phyloP scores from a whole-genome alignment of 2,113 vertebrate genomes.

The Eptesicus fuscus region DNA sequence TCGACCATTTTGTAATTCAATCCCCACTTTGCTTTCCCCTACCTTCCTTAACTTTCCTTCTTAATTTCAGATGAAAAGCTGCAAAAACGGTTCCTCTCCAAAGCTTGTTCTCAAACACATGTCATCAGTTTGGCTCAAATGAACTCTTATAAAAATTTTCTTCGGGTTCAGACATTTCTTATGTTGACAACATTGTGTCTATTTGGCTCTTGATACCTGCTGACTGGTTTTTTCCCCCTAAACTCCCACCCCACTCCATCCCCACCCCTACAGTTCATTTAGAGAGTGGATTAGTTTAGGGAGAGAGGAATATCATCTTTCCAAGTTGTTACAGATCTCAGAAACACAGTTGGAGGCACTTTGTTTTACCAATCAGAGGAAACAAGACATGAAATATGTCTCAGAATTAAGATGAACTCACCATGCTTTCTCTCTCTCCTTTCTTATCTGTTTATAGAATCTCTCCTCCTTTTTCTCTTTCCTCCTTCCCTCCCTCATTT shows the following conservation, averaged over 20 bases:
- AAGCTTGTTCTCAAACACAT: not conserved
- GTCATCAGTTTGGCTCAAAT: not conserved
- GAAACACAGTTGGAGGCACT: not conserved
- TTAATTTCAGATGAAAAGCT: not conserved
- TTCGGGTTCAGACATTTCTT: not conserved
- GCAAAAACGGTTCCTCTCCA: not conserved
- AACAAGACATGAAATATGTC: not conserved
- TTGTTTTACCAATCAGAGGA: not conserved
- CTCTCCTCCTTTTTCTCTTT: not conserved
- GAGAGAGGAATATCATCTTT: not conserved
- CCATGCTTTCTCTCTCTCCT: not conserved
- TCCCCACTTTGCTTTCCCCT: not conserved
- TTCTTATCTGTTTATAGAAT: not conserved
- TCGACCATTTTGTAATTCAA: not conserved
- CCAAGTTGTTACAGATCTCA: not conserved
- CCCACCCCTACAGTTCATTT: not conserved
- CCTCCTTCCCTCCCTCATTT: not conserved
- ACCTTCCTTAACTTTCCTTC: not conserved
- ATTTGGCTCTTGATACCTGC: not conserved
- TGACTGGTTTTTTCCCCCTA: not conserved
- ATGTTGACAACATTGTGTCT: not conserved
- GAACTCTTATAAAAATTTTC: not conserved
- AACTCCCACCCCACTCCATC: not conserved
- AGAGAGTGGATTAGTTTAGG: not conserved
- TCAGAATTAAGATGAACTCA: constrained; percentile 30